A percentile compares a stretch with the other conserved stretches of the same genome.
These are phyloP conservation scores for Abramis brama DNA, from an alignment of 2,113 vertebrate species.

Conservation along the genomic window DNA sequence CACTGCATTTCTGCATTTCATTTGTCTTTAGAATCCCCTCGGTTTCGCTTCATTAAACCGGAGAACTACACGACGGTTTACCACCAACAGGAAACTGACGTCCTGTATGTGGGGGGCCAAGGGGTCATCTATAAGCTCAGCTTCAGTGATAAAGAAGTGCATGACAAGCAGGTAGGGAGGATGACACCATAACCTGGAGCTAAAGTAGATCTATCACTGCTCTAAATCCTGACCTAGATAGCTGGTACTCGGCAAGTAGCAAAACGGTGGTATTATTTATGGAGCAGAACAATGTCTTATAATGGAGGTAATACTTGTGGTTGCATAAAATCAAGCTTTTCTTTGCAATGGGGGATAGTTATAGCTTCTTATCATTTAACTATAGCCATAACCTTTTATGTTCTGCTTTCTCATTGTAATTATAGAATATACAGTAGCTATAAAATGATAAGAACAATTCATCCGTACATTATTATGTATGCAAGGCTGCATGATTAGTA, in stretches of 20 bases:
- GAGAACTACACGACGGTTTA: conserved; percentile 77
- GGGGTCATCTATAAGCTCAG: conserved; percentile 73
- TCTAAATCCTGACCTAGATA: conserved; percentile 60
- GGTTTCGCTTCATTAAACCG: conserved; percentile 71
- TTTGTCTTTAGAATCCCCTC: conserved; percentile 67
- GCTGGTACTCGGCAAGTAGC: conserved; percentile 9
- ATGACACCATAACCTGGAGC: conserved; percentile 32
- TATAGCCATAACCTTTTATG: background rate
- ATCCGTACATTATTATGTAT: background rate
- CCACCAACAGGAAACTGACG: conserved; percentile 74
- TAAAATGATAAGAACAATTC: background rate
- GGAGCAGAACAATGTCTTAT: conserved; percentile 1
- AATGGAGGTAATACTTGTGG: background rate
- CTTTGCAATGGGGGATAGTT: background rate
- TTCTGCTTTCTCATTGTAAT: background rate
- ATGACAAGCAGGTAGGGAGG: conserved; percentile 69
- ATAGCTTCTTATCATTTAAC: background rate
- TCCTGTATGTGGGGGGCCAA: conserved; percentile 76
- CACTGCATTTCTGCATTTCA: conserved; percentile 39
- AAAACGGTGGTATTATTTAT: conserved; percentile 28
- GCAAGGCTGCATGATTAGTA: background rate
- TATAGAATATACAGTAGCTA: background rate
- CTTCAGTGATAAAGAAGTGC: conserved; percentile 72
- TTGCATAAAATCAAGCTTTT: conserved; percentile 1
- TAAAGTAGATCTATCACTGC: conserved; percentile 22